Percentiles rank a stretch among this genome's conserved stretches.
Conservation (phyloP, 2,888 invertebrate genomes). For the Mayetiola destructor region DNA sequence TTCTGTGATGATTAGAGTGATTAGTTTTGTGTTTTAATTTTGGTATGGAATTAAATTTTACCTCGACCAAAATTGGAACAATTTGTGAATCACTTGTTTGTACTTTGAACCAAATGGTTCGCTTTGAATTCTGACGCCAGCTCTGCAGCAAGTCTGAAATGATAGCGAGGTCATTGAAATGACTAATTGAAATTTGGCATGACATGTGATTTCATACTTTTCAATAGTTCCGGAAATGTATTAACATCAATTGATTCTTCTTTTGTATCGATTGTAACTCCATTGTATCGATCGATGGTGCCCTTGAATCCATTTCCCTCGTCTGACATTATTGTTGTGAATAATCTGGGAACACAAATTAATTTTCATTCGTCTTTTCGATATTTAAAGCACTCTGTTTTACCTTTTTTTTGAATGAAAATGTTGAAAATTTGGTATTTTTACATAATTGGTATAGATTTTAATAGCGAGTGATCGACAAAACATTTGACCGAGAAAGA, state of each 20-base stretch:
- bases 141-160: slow-evolving; percentile 49
- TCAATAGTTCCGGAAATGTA: slow-evolving; percentile 40
- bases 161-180: not conserved
- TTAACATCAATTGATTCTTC: slow-evolving; percentile 39
- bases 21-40: not conserved
- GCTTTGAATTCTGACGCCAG: slow-evolving; percentile 49
- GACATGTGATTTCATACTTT: slow-evolving; percentile 37
- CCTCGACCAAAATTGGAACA: slow-evolving; percentile 60
- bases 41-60: slow-evolving; percentile 27
- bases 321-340: not conserved
- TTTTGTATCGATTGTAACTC: slow-evolving; percentile 49
- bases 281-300: slow-evolving; percentile 50
- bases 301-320: slow-evolving; percentile 37
- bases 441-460: not conserved
- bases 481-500: not conserved
- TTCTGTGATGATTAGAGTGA: slow-evolving; percentile 35
- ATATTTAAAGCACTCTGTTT: not conserved
- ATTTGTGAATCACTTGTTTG: slow-evolving; percentile 51
- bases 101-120: slow-evolving; percentile 73
- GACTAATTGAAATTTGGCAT: too few relatives aligned
- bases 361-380: not conserved
- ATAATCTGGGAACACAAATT: not conserved
- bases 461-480: not conserved
- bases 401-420: not conserved
- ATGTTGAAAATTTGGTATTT: not conserved